Evolutionary conservation across 2,888 invertebrate species (phyloP), one percentile per base, ranked within the genome.

Genomic region (Lissocephala sabroskyi): DNA sequence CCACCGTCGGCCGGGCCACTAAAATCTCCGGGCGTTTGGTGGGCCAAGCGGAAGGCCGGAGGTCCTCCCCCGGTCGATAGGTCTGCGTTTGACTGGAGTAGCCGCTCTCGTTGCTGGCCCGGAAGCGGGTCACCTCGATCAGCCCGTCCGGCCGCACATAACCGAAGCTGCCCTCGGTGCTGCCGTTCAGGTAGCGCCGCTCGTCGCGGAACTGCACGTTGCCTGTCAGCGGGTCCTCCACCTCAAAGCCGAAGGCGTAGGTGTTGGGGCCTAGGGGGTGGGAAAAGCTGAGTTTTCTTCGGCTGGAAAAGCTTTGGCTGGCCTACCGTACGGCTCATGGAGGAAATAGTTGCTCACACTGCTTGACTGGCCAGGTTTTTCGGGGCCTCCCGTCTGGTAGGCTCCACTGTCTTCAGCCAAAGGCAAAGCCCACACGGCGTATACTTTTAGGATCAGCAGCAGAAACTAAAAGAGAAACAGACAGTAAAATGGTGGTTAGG

Each of bases 141-240:
- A 82, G 86, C 1, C 91, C 91, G 62, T 88, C 87, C 0, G 90
- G 87, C 47, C 90, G 88, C 2, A 91, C 80, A 70, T 89, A 90
- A 0, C 93, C 93, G 75, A 91, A 93, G 59, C 89, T 89, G 2
- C 93, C 93, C 0, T 86, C 85, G 0, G 92, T 89, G 2, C 91
- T 91, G 14, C 92, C 92, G 79, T 93, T 92, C 0, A 87, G 81
- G 55, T 88, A 88, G 26, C 90, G 86, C 61, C 91, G 89, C 77
- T 93, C 93, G 42, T 88, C 88, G 2, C 92, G 86, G 73, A 89
- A 93, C 76, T 93, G 93, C 4, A 87, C 86, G 65, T 92, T 92
- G 9, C 89, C 88, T 2, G 87, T 88, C 5, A 79, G 79, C 0
- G 88, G 85, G 76, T 93, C 92, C 30, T 89, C 86, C 5, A 91